Evolutionary conservation across 2,797 vertebrate genomes (phyloP), one percentile per base, ranked within the genome.

Genomic region (Halcyon chelicuti): DNA sequence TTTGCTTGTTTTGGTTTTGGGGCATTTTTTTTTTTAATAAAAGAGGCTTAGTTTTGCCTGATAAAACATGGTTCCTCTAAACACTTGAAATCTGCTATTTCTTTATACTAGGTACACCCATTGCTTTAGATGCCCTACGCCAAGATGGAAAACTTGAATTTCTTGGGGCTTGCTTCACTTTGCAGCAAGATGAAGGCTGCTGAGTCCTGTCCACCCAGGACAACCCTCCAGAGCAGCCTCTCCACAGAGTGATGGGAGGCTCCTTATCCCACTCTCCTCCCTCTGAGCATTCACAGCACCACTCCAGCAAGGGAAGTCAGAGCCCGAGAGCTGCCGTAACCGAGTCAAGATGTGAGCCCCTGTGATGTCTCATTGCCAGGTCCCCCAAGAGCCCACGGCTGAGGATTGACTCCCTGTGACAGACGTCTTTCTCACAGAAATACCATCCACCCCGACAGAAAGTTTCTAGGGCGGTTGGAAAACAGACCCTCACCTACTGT

Each of bases 381-480:
- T 62, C 37, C 25, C 47, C n/a, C 39, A 31, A 14, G 44, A 78
- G n/a, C 62, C 33, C 42, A 16, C 0, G 2, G 63, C 58, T 23
- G 49, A 83, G 49, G 68, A 79, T 67, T 44, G 4, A 0, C 40
- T 19, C 35, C 54, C 22, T 39, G 33, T 1, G 1, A 78, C 20
- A 51, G 60, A 46, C 0, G 2, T 35, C 14, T 66, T 82, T 29
- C 54, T 86, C 63, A 63, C 1, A 7, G 86, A 84, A 72, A 54
- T 2, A 2, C n/a, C 51, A 37, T 67, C 60, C 20, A 37, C 40
- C 15, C 62, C 0, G 1, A 63, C 1, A 0, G 63, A 29, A n/a
- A 79, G 51, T 25, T 82, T 72, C 57, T 80, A 16, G 60, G 51
- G 73, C 0, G 1, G 68, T 5, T 90, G 80, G 82, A 90, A 92